Evolutionary conservation across 1,140 invertebrate genomes (phyloP), one percentile per base, ranked within the genome.

Genomic region (Zaprionus davidi): DNA sequence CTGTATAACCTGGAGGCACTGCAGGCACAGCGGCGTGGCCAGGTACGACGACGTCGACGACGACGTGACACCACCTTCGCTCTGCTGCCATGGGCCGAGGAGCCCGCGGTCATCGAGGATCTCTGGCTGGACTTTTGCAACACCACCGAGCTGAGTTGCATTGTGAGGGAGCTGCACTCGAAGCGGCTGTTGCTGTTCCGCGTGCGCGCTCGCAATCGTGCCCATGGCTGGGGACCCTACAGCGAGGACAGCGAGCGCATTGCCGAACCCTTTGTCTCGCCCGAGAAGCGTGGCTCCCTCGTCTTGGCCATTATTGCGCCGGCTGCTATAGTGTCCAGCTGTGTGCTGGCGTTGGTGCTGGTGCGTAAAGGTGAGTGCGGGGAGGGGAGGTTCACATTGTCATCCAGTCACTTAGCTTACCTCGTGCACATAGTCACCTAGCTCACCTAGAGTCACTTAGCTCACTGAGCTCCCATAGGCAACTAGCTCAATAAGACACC

Each of bases 61-160:
- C 58, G 82, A 0, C 58, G 81, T 12, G 81, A 76, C 0, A 79
- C 78, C 0, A 56, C 70, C 1, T 6, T 78, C 1, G 26, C 69
- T 1, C 46, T 72, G 34, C 34, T 91, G 36, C 81, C 78, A 0
- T 92, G 79, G 86, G 85, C 79, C 15, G 88, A 93, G 79, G 88
- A 91, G 49, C 82, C 81, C 0, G 2, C 55, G 57, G 79, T 74
- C 12, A 76, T 94, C 17, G 93, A 93, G 62, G 94, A 95, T 69
- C 93, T 94, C 13, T 97, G 97, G 95, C 94, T 94, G 44, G 84
- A 95, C 6, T 95, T 96, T 31, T 98, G 98, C 86, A 98, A 98
- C 92, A 97, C 96, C 58, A 96, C 96, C 36, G 94, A 96, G 94
- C 93, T 92, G 74, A 96, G 96, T 77, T 99, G 97, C 96, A 94